Conservation (phyloP, 2,888 invertebrate species). For the Thymelicus lineola region DNA sequence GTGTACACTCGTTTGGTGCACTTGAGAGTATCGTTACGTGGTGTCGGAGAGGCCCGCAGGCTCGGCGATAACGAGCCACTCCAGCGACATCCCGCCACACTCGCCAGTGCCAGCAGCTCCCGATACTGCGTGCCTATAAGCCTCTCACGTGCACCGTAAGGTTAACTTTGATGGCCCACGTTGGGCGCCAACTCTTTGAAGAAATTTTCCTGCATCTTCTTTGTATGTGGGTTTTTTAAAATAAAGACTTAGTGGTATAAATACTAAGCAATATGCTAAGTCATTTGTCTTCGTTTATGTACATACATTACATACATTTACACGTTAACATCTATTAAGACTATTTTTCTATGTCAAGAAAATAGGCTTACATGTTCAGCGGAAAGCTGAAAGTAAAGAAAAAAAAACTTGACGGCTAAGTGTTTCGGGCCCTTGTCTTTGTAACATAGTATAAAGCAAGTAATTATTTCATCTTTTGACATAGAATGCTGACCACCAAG, state of each 20-base stretch:
- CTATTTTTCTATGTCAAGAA: too few species aligned
- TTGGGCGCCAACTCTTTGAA: too few species aligned
- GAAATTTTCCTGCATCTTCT: too few species aligned
- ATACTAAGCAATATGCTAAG: too few species aligned
- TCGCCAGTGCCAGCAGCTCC: conserved; percentile 12
- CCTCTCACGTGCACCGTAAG: not conserved
- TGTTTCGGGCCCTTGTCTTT: conserved; percentile 3
- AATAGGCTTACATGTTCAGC: not conserved
- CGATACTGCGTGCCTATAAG: conserved; percentile 23
- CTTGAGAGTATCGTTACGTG: conserved; percentile 48
- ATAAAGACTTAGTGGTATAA: too few species aligned
- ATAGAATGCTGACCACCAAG: conserved; percentile 23
- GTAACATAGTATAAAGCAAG: conserved; percentile 3
- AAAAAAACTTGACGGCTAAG: conserved; percentile 1
- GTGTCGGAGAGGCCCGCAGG: conserved; percentile 47
- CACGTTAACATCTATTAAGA: too few species aligned
- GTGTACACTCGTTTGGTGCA: conserved; percentile 40
- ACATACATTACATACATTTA: too few species aligned
- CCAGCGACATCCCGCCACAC: conserved; percentile 38
- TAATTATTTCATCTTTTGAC: conserved; percentile 22
- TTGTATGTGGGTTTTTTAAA: too few species aligned
- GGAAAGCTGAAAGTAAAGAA: not conserved
- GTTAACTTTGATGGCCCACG: too few species aligned
- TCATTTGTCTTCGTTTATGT: too few species aligned
- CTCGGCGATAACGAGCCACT: conserved; percentile 56